Percentiles rank a stretch among this genome's conserved stretches.
These are phyloP conservation scores for Tokudaia tokunoshimensis DNA, from an alignment of 2,797 vertebrate genomes.

Conservation along the genomic window DNA sequence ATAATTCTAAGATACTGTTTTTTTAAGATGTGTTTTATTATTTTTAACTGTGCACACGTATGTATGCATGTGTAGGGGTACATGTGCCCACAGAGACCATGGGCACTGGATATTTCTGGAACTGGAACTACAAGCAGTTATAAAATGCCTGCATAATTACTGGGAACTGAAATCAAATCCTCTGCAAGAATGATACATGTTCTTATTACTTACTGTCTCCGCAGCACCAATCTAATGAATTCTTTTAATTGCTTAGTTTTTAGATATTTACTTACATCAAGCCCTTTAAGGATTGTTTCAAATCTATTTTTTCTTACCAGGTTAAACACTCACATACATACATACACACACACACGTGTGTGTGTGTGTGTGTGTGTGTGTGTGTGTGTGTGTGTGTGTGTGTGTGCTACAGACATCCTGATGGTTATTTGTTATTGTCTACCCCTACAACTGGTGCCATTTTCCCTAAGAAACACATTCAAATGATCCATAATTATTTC, in stretches of 20 bases:
- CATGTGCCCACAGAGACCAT: background rate
- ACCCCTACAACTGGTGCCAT: background rate
- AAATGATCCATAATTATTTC: slow-evolving; percentile 22
- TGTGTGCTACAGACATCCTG: no score
- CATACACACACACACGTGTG: no score
- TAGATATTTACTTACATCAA: background rate
- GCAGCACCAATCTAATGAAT: background rate
- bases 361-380: no score
- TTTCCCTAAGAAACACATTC: background rate
- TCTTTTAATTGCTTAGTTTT: background rate
- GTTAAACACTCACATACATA: background rate
- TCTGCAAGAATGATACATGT: background rate
- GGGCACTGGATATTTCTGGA: background rate
- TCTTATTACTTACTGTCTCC: background rate
- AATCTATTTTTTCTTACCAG: slow-evolving; percentile 18
- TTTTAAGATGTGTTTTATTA: background rate
- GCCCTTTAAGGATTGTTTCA: slow-evolving; percentile 13
- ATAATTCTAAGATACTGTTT: background rate
- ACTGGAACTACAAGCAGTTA: no score
- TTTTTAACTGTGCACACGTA: background rate
- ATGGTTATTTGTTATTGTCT: background rate
- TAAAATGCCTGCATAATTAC: background rate
- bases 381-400: no score
- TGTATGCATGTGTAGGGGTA: background rate
- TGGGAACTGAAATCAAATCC: background rate